Base-by-base conservation (phyloP, 2,888 invertebrate genomes). In the Oconnorella tubifera region DNA sequence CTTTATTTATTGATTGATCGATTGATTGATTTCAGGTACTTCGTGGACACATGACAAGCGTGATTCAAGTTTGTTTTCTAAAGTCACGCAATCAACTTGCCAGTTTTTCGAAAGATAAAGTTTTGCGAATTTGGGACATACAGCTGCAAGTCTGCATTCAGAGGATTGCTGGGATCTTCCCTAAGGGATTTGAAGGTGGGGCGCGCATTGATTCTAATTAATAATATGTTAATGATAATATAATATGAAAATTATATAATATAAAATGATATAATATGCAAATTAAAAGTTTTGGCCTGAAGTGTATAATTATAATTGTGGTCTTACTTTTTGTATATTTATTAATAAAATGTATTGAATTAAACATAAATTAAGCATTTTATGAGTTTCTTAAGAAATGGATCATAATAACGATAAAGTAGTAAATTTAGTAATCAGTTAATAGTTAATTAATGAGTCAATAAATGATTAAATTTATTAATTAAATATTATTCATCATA, bases 91-190 rank as follows among this genome's bases (percentile, higher is more conserved):
- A 75, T 59, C 82, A 81, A 72, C 74, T 82, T 25, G 77, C 82
- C 65, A 80, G 80, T 55, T 81, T 82, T 72, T 82, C 81, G 31
- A 82, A 82, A 68, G 82, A 82, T 70, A 82, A 81, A 62, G 80
- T 81, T 1, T 70, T 82, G 58, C 73, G 82, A 23, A 80, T 82
- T 63, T 82, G 82, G 82, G 81, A 82, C 63, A 80, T 82, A 2
- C 80, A 81, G 72, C 73, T 82, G 23, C 82, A 82, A 72, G 81
- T 82, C 25, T 82, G 82, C 67, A 77, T 82, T 49, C 82, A 82
- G 74, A 68, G 82, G 55, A 70, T 82, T 61, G 79, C 81, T 19
- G 81, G 80, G 27, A 80, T 81, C 75, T 82, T 82, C 70, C 79
- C 79, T 33, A 81, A 80, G 64, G 81, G 79, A 31, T 78, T 78